Evolutionary conservation across 2,797 vertebrate species (phyloP).

Genomic region (Karalla daura): DNA sequence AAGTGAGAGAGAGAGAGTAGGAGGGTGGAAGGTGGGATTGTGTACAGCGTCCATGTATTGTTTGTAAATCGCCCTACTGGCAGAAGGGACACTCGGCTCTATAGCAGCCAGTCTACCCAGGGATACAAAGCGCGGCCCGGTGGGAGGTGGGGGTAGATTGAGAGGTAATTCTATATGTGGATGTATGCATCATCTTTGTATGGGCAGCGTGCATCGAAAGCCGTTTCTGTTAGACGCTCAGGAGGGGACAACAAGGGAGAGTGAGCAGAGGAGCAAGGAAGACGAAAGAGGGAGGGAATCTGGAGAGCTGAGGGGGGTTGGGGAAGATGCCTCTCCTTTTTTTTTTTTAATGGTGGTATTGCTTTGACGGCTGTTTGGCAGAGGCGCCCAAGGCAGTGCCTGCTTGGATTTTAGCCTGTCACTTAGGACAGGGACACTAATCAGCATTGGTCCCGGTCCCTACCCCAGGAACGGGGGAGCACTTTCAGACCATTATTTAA

Average conservation of each 20-base stretch:
- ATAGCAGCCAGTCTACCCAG: conserved; percentile 73
- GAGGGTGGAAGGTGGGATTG: conserved; percentile 79
- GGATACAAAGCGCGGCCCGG: conserved; percentile 63
- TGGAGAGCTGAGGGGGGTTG: conserved; percentile 38
- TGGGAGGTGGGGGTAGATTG: conserved; percentile 56
- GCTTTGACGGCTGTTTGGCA: conserved; percentile 84
- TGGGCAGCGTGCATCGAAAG: conserved; percentile 45
- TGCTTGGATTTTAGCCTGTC: conserved; percentile 83
- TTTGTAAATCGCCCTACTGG: conserved; percentile 84
- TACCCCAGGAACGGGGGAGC: conserved; percentile 73
- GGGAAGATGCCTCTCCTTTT: conserved; percentile 65
- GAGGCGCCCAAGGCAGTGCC: conserved; percentile 77
- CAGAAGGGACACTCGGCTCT: conserved; percentile 78
- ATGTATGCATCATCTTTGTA: conserved; percentile 47
- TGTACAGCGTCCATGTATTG: conserved; percentile 78
- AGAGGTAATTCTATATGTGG: conserved; percentile 66
- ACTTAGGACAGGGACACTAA: conserved; percentile 84
- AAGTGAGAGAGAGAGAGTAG: conserved; percentile 75
- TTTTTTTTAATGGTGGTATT: conserved; percentile 75
- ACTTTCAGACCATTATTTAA: conserved; percentile 78
- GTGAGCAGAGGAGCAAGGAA: conserved; percentile 55
- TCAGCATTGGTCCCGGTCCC: conserved; percentile 83
- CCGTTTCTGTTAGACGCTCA: conserved; percentile 53
- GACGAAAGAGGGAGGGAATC: conserved; percentile 49
- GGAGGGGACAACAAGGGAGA: conserved; percentile 53